Conservation (phyloP, 2,797 vertebrate genomes). For the Carcharodon carcharias region DNA sequence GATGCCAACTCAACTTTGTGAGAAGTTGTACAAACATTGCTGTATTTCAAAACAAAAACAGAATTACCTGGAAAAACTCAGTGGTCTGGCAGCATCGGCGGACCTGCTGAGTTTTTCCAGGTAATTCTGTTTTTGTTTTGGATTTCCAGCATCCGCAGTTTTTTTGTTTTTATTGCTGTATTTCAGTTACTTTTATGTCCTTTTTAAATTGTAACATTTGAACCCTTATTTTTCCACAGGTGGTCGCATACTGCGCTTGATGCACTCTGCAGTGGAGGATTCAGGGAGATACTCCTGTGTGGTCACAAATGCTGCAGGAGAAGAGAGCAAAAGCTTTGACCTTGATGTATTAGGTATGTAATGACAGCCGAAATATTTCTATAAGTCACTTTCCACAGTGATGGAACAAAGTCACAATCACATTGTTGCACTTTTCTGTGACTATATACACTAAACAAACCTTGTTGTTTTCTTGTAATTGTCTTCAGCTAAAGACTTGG, state of each 20-base stretch:
- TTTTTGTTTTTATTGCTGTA: too few relatives aligned
- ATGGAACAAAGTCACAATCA: not conserved
- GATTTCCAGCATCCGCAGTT: too few relatives aligned
- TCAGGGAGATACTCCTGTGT: slow-evolving; percentile 80
- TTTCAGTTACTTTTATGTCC: not conserved
- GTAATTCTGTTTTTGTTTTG: too few relatives aligned
- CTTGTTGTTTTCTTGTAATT: not conserved
- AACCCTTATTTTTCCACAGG: slow-evolving; percentile 56
- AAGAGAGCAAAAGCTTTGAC: slow-evolving; percentile 75
- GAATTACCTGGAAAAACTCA: too few relatives aligned
- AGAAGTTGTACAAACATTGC: slow-evolving; percentile 1
- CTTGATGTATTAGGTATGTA: slow-evolving; percentile 76
- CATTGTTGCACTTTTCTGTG: not conserved
- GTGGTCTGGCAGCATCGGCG: too few relatives aligned
- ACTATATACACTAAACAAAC: not conserved
- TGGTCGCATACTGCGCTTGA: slow-evolving; percentile 73
- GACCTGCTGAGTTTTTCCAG: too few relatives aligned
- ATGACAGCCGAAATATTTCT: not conserved
- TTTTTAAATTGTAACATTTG: slow-evolving; percentile 1
- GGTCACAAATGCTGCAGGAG: slow-evolving; percentile 77
- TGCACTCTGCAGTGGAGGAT: slow-evolving; percentile 63
- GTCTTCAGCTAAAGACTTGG: not conserved
- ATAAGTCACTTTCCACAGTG: not conserved
- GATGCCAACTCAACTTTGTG: not conserved
- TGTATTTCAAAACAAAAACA: too few relatives aligned